A percentile compares a stretch with the other conserved stretches of the same genome.
Evolutionary conservation across 2,797 vertebrate species (phyloP).

Genomic region (Peromyscus nudipes): DNA sequence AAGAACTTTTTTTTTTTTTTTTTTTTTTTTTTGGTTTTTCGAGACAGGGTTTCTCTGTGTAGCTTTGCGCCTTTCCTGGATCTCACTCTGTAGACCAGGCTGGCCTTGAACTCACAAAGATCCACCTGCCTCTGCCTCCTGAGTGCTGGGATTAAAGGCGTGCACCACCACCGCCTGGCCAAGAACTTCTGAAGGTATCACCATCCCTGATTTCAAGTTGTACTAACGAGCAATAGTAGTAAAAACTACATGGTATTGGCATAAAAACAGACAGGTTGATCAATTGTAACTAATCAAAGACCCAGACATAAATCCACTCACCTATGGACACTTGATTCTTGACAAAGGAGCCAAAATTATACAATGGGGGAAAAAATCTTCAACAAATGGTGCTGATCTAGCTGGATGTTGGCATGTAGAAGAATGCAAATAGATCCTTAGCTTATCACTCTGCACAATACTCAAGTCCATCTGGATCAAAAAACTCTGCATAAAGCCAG

Average conservation of each 20-base stretch:
- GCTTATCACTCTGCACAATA: background rate
- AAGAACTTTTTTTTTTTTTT: background rate
- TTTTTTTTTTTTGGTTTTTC: no score
- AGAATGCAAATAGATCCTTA: background rate
- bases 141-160: no score
- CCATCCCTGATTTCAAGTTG: background rate
- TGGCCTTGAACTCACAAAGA: no score
- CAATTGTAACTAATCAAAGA: background rate
- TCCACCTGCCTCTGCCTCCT: no score
- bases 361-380: background rate
- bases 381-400: background rate
- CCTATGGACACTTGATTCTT: background rate
- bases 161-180: no score
- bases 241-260: background rate
- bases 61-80: no score
- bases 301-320: background rate
- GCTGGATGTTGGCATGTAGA: background rate
- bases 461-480: background rate
- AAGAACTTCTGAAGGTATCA: background rate
- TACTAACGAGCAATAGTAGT: background rate
- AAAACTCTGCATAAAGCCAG: background rate
- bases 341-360: background rate
- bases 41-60: no score
- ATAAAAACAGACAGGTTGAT: background rate
- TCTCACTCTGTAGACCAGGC: no score